These are phyloP conservation scores for Anadara kagoshimensis DNA, from an alignment of 1,140 invertebrate species.

Conservation along the genomic window DNA sequence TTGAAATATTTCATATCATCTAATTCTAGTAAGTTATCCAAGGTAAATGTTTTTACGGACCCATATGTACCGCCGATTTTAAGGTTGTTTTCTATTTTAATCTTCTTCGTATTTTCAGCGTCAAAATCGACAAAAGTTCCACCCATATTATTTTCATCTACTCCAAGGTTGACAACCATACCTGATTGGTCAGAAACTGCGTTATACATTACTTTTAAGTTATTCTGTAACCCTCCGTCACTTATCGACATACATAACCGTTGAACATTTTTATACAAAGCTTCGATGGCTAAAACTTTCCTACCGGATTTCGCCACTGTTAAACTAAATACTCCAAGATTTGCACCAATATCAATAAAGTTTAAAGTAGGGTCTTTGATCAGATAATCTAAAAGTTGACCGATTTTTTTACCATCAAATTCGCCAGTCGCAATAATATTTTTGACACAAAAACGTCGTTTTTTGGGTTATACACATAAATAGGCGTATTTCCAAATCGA, in stretches of 20 bases:
- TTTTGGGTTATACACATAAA: conserved; percentile 24
- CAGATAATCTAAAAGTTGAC: conserved; percentile 9
- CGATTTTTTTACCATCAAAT: conserved; percentile 26
- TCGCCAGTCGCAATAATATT: conserved; percentile 13
- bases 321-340: conserved; percentile 66
- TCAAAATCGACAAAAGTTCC: conserved; percentile 48
- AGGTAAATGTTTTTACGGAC: background rate
- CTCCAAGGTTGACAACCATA: conserved; percentile 4
- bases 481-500: conserved; percentile 14
- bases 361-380: conserved; percentile 10
- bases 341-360: conserved; percentile 68
- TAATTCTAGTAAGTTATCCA: conserved; percentile 16
- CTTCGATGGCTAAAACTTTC: conserved; percentile 65
- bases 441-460: conserved; percentile 32
- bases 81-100: conserved; percentile 14
- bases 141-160: conserved; percentile 54
- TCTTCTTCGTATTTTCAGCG: conserved; percentile 12
- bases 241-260: conserved; percentile 43
- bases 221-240: conserved; percentile 41
- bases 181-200: conserved; percentile 47
- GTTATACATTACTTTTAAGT: conserved; percentile 53
- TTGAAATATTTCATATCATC: conserved; percentile 8
- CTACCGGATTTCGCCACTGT: conserved; percentile 57
- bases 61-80: too few species aligned
- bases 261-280: conserved; percentile 56